Percentiles rank a stretch among this genome's conserved stretches.
Evolutionary conservation across 2,888 invertebrate genomes (phyloP).

Genomic region (Hanleya hanleyi): DNA sequence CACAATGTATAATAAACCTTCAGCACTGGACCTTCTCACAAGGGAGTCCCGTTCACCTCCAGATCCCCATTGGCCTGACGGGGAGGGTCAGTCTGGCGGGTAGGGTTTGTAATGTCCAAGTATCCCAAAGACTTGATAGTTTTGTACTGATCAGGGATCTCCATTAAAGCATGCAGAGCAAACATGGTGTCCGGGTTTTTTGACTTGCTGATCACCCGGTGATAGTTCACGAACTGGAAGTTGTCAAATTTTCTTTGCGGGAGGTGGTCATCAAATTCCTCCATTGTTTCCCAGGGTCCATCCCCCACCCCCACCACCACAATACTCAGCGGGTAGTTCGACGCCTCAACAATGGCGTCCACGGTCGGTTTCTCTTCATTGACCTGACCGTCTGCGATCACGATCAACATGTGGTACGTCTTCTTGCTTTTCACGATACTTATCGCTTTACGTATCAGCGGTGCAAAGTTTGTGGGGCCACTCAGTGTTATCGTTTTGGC

Average conservation of each 20-base stretch:
- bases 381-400: slow-evolving; percentile 76
- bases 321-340: slow-evolving; percentile 75
- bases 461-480: slow-evolving; percentile 76
- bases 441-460: slow-evolving; percentile 75
- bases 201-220: slow-evolving; percentile 65
- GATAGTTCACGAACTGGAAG: slow-evolving; percentile 76
- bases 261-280: slow-evolving; percentile 75
- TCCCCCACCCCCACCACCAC: slow-evolving; percentile 77
- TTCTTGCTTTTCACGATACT: slow-evolving; percentile 71
- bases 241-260: slow-evolving; percentile 76
- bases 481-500: slow-evolving; percentile 73
- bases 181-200: slow-evolving; percentile 72
- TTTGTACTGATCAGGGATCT: slow-evolving; percentile 75
- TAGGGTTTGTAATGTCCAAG: slow-evolving; percentile 34
- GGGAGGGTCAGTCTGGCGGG: neutral
- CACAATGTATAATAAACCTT: too few species aligned
- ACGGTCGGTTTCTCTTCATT: slow-evolving; percentile 74
- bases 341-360: slow-evolving; percentile 75
- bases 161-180: slow-evolving; percentile 75
- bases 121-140: slow-evolving; percentile 67
- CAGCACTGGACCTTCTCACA: too few species aligned
- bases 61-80: too few species aligned
- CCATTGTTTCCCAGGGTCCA: slow-evolving; percentile 76
- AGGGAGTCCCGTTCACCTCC: too few species aligned
- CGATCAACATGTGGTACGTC: slow-evolving; percentile 73